Evolutionary conservation across 2,888 invertebrate genomes (phyloP).

Genomic region (Lepidonotus clava): DNA sequence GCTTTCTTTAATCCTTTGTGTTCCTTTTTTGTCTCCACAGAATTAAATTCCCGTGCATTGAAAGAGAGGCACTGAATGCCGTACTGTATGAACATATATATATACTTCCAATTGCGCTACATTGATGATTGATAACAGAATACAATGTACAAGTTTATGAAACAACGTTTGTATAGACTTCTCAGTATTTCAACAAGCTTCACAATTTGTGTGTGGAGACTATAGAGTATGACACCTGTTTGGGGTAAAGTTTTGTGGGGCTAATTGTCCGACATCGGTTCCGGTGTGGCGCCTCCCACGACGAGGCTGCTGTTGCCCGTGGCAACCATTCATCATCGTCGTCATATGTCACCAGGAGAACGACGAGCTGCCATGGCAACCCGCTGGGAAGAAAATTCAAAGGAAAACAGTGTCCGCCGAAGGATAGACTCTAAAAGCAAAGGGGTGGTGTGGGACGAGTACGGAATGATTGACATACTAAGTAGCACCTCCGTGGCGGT

Average conservation of each 20-base stretch:
- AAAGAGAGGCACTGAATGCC: too few species aligned
- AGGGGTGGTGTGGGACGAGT: neutral
- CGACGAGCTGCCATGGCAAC: neutral
- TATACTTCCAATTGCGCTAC: too few species aligned
- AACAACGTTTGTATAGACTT: too few species aligned
- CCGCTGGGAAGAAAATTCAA: constrained; percentile 50
- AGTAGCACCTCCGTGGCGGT: neutral
- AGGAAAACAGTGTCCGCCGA: constrained; percentile 1
- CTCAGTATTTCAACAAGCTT: neutral
- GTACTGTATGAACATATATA: too few species aligned
- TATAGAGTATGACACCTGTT: constrained; percentile 10
- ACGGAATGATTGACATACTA: neutral
- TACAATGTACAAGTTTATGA: too few species aligned
- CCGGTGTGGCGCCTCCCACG: constrained; percentile 42
- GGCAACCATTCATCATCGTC: constrained; percentile 43
- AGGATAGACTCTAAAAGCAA: neutral
- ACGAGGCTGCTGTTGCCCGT: constrained; percentile 8
- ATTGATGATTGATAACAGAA: too few species aligned
- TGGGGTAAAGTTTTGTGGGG: constrained; percentile 17
- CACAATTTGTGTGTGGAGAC: neutral
- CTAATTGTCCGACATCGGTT: constrained; percentile 43
- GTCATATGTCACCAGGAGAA: neutral
- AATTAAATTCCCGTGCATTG: too few species aligned
- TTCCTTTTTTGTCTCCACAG: too few species aligned
- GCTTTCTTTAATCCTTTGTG: too few species aligned